Evolutionary conservation across 2,797 vertebrate species (phyloP), one percentile per base, ranked within the genome.

Genomic region (Anomalospiza imberbis): DNA sequence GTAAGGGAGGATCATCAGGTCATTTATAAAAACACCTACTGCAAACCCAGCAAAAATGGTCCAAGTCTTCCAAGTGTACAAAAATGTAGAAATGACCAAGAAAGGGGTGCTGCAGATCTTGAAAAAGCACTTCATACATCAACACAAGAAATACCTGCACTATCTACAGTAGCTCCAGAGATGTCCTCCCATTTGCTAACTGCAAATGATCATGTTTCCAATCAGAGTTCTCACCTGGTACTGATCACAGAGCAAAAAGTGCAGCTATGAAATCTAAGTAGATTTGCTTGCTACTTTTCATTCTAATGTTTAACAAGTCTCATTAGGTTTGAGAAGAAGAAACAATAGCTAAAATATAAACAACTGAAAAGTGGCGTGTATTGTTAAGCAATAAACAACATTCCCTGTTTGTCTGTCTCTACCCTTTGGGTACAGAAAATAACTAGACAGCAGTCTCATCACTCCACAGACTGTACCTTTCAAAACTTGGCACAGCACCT

Each of bases 391-490:
- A 60, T 54, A 63, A 80, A 70, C 60, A 74, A 32, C 62, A 34
- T 84, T 81, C 45, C 51, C 4, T n/a, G 17, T 66, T 75, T 63
- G 66, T 47, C 68, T 53, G 48, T 32, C 74, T 65, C 78, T 38
- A 31, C 34, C 71, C 45, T 88, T 80, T 94, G 77, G 73, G 87
- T 87, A 85, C 55, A 89, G 34, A 92, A 94, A 85, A 78, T 47
- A 93, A 82, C 63, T n/a, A 76, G 80, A 86, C 67, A 94, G 79
- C 44, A 85, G 75, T 51, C 71, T 91, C 77, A 47, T 90, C 86
- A 54, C 54, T 89, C 76, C 76, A 48, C 67, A 74, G 36, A 92
- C 91, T 93, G 72, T 47, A 96, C 93, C 85, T 88, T 94, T 91
- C 68, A 90, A 93, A 93, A 42, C 72, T 87, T 89, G 73, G 81